Base-by-base conservation (phyloP, 2,888 invertebrate species). In the Diarsia dahlii region DNA sequence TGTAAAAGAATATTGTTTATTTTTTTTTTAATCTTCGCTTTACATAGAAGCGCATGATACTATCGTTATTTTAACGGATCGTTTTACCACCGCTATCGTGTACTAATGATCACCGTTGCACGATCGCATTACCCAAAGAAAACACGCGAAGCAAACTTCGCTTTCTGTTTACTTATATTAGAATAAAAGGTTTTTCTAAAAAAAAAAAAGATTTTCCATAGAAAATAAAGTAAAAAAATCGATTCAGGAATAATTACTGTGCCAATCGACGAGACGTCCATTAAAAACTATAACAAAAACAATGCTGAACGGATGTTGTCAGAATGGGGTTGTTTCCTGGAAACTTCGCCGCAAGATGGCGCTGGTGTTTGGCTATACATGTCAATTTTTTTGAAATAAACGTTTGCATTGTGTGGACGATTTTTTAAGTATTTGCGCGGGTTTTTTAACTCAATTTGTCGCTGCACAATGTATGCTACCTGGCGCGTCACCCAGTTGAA, bases 31-130 rank as follows among this genome's bases (percentile, higher is more conserved):
- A 79, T 70, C 39, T 63, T 18, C 6, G n/a, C 34, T 73, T 45
- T 12, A 6, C 45, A 50, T 50, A 28, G 28, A 63, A 50, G 4
- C 18, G 28, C 45, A 74, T 64, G 15, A 45, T 45, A 73, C 28
- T 39, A 50, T 63, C 48, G 46, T 39, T 15, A 54, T 56, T 80
- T 46, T 18, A 34, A 65, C 9, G 54, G 64, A 58, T 80, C 56
- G 50, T 81, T 81, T 60, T 48, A 34, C 13, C 58, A 39, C 15
- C 52, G 52, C 0, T 66, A 50, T 66, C 48, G 28, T 34, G 28
- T 45, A 34, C 46, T 65, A 34, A 62, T 82, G n/a, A 82, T 74
- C 46, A 39, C 76, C n/a, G 48, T 23, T 82, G 54, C 54, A 54
- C 39, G 39, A 66, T 66, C 28, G 6, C 62, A 56, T 48, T 45